Evolutionary conservation across 2,797 vertebrate genomes (phyloP).

Genomic region (Bradypodion ventrale): DNA sequence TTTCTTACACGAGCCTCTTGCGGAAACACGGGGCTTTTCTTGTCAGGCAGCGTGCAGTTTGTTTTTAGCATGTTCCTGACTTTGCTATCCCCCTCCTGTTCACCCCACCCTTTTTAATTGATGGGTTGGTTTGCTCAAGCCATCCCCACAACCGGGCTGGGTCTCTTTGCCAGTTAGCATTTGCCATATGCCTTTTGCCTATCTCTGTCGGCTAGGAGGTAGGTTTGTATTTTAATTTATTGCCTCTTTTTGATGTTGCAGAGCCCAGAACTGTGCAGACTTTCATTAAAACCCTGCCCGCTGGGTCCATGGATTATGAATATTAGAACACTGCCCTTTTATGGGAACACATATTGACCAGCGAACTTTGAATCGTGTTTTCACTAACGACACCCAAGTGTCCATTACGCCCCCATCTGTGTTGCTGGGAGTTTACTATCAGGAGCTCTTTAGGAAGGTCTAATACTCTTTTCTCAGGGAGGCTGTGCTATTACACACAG

Average conservation of each 20-base stretch:
- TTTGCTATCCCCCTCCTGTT: not conserved
- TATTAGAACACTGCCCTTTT: conserved; percentile 70
- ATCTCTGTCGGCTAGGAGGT: conserved; percentile 39
- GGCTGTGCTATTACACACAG: conserved; percentile 39
- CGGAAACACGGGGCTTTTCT: conserved; percentile 25
- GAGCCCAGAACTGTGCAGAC: conserved; percentile 60
- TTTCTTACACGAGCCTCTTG: conserved; percentile 17
- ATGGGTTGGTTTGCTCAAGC: conserved; percentile 18
- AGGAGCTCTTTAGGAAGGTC: conserved; percentile 71
- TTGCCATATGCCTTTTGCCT: conserved; percentile 50
- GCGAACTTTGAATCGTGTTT: conserved; percentile 58
- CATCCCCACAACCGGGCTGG: fast-evolving
- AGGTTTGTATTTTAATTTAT: not conserved
- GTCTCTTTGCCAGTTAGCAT: conserved; percentile 38
- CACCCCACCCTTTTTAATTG: not conserved
- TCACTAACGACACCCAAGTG: conserved; percentile 70
- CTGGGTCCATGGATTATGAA: conserved; percentile 63
- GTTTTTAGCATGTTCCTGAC: conserved; percentile 17
- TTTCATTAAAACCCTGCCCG: conserved; percentile 63
- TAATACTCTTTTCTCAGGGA: conserved; percentile 68
- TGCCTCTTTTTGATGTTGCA: conserved; percentile 61
- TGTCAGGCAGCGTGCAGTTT: conserved; percentile 17
- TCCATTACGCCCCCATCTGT: conserved; percentile 65
- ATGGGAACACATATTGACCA: conserved; percentile 62
- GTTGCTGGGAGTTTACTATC: conserved; percentile 70